Conservation (phyloP, 2,888 invertebrate genomes). For the Acleris emargana region DNA sequence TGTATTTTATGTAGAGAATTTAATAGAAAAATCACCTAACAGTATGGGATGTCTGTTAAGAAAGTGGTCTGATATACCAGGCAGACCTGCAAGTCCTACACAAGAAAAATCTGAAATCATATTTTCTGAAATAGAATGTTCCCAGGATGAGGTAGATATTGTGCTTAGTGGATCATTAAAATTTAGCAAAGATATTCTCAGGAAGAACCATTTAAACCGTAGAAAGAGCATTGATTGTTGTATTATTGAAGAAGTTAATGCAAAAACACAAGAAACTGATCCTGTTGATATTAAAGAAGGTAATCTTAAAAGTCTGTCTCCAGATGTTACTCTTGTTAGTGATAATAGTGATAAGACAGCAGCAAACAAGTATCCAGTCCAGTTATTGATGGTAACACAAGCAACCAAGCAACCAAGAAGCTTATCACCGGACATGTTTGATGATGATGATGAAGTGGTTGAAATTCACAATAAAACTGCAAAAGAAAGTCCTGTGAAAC, state of each 20-base stretch:
- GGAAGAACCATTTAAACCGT: conserved; percentile 37
- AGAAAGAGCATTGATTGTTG: conserved; percentile 10
- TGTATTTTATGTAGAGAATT: conserved; percentile 72
- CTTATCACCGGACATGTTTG: conserved; percentile 77
- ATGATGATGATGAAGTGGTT: conserved; percentile 58
- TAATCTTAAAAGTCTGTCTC: neutral
- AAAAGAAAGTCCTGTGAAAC: conserved; percentile 10
- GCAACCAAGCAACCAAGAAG: conserved; percentile 49
- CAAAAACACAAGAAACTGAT: conserved; percentile 20
- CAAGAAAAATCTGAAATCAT: conserved; percentile 47
- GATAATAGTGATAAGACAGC: neutral
- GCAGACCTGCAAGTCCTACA: conserved; percentile 84
- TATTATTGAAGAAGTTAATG: conserved; percentile 14
- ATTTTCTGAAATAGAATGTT: conserved; percentile 62
- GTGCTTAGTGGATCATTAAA: conserved; percentile 66
- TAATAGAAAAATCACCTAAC: conserved; percentile 68
- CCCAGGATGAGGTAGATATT: conserved; percentile 65
- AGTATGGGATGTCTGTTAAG: conserved; percentile 80
- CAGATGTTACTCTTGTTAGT: neutral
- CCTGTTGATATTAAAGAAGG: neutral
- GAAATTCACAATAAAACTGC: conserved; percentile 26
- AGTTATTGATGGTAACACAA: conserved; percentile 33
- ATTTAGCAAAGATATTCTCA: conserved; percentile 54
- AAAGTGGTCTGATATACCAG: conserved; percentile 85
- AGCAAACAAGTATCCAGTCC: conserved; percentile 4